Evolutionary conservation across 2,113 vertebrate genomes (phyloP), one percentile per base, ranked within the genome.

Genomic region (Syrmaticus mikado): DNA sequence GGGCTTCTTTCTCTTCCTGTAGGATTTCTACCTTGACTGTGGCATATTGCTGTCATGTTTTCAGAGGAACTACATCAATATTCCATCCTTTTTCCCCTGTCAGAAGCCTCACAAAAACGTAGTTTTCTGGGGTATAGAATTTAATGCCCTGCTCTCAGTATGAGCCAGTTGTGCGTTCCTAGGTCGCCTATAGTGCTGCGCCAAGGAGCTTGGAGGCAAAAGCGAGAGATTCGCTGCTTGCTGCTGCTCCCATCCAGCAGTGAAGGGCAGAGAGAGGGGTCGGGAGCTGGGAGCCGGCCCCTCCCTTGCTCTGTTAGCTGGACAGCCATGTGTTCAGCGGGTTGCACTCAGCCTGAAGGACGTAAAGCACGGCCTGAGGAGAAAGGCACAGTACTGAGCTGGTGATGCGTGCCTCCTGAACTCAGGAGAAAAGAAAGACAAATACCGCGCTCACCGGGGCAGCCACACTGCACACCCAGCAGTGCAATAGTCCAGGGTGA

Each of bases 301-400:
- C 68, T 82, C 64, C 27, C 24, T 68, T 1, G 1, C n/a, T 71
- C 57, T 1, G 0, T 71, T 81, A 62, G 32, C 64, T 0, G 0
- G 58, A 73, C 6, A 36, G 5, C 11, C 28, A 13, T 34, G 17
- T 4, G 8, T 40, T 40, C n/a, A 68, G 36, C 45, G 62, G 32
- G 27, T 34, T 64, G 61, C 19, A 13, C 10, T n/a, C 70, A 60
- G 73, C 61, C 46, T 92, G 34, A 43, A 2, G 58, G 67, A 3
- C 43, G 8, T 30, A 20, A 21, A 0, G 67, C n/a, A 21, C 0
- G 0, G 58, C 24, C 45, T 41, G 50, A 57, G 53, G 24, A 66
- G 64, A 70, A 65, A 53, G 43, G 40, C 58, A 50, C 40, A 22
- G 6, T 5, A 2, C 64, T 72, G 41, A 92, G 82, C 27, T 34